Evolutionary conservation across 2,888 invertebrate genomes (phyloP).

Genomic region (Disparrhopalites patrizii): DNA sequence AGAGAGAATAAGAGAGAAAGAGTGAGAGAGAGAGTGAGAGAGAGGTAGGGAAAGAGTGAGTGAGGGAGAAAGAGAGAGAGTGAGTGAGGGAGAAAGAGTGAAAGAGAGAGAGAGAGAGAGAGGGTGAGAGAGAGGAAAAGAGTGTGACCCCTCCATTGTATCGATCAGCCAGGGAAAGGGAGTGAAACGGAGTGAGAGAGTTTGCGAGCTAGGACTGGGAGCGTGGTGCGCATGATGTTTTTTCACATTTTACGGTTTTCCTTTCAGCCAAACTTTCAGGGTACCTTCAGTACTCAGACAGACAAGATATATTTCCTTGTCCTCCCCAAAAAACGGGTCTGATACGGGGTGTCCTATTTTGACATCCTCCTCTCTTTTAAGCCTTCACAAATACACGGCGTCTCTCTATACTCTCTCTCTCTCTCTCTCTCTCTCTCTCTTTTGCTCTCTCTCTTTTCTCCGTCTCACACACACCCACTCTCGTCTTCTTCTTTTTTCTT

Average conservation of each 20-base stretch:
- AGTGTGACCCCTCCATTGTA: constrained; percentile 11
- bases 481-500: no score
- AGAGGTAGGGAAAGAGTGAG: no score
- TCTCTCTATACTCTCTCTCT: no score
- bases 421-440: no score
- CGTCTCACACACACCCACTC: no score
- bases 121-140: constrained; percentile 15
- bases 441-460: no score
- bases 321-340: constrained; percentile 7
- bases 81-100: no score
- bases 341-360: constrained; percentile 8
- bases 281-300: constrained; percentile 10
- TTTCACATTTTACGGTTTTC: constrained; percentile 4
- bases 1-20: background rate
- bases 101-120: no score
- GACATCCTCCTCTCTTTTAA: constrained; percentile 6
- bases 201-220: constrained; percentile 7
- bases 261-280: constrained; percentile 8
- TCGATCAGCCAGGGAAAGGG: constrained; percentile 9
- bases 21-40: background rate
- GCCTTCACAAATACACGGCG: no score
- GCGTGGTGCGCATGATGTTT: constrained; percentile 4
- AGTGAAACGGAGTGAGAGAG: constrained; percentile 1
- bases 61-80: constrained; percentile 5
- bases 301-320: constrained; percentile 11